Evolutionary conservation across 2,113 vertebrate genomes (phyloP), one percentile per base, ranked within the genome.

Genomic region (Hyla sarda): DNA sequence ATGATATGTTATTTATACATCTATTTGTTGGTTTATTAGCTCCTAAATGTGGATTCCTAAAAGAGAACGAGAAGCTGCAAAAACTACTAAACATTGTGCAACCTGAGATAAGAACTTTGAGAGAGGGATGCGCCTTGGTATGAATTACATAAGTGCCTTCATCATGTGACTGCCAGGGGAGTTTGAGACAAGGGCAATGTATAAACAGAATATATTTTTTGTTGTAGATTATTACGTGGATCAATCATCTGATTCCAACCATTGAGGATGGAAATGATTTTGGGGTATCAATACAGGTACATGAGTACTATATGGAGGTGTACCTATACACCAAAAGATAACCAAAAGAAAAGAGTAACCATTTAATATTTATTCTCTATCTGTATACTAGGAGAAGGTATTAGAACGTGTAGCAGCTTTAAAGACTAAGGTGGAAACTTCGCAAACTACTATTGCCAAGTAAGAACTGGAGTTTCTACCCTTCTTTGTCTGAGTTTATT

Each of bases 181-280:
- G 23, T 82, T 1, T 37, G 0, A 48, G 45, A n/a, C 25, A 54
- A 19, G 45, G 17, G 11, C 21, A 54, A 82, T 7, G 4, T 54
- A 19, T 71, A 23, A 56, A 8, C 25, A 50, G 14, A 8, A 34
- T 48, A 62, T 81, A 8, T 82, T 56, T 58, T 3, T 67, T 76
- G 12, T 71, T 80, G 12, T 73, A 97, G 97, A 91, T 96, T 13
- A 92, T 95, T 58, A 94, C 93, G 74, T 97, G 96, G 97, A 96
- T 98, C 88, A 94, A 96, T 86, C 93, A 95, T 84, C 92, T 97
- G 30, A 96, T 97, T 87, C 97, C 97, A 5, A 96, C 95, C 90
- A 97, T 98, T 84, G 97, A 98, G 80, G 97, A 98, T 52, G 97
- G 97, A 48, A 98, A 98, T 86, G 96, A 98, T 91, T 98, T 98